Conservation (phyloP, 1,140 invertebrate species). For the Cydia fagiglandana region DNA sequence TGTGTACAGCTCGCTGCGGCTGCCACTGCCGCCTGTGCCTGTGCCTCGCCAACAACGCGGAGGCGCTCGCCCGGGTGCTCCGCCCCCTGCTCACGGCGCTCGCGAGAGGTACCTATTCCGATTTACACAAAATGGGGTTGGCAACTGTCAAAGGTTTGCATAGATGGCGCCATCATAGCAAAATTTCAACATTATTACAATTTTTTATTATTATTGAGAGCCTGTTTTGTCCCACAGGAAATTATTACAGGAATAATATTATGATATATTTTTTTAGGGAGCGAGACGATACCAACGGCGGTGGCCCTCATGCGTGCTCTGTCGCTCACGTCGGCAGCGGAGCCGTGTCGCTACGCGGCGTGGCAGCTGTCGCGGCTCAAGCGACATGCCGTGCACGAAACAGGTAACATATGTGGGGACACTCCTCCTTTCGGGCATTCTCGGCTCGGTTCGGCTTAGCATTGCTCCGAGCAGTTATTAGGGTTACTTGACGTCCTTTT, state of each 20-base stretch:
- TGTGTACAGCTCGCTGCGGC: slow-evolving; percentile 61
- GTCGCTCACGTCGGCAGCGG: background rate
- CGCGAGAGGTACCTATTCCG: slow-evolving; percentile 18
- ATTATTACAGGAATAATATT: too few relatives aligned
- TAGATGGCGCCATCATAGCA: too few relatives aligned
- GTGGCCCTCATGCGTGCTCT: slow-evolving; percentile 13
- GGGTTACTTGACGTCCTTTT: too few relatives aligned
- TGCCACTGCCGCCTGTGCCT: slow-evolving; percentile 69
- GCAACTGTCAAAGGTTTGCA: too few relatives aligned
- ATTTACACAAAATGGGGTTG: too few relatives aligned
- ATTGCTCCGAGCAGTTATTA: too few relatives aligned
- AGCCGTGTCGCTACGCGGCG: slow-evolving; percentile 17
- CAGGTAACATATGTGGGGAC: background rate
- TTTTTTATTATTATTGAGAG: too few relatives aligned
- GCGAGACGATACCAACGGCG: slow-evolving; percentile 13
- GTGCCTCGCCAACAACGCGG: slow-evolving; percentile 55
- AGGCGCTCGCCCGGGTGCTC: slow-evolving; percentile 47
- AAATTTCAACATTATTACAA: too few relatives aligned
- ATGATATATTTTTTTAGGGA: background rate
- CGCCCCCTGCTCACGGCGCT: slow-evolving; percentile 23
- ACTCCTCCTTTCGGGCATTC: too few relatives aligned
- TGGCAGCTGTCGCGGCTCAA: slow-evolving; percentile 2
- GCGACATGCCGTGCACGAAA: background rate
- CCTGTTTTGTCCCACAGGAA: too few relatives aligned
- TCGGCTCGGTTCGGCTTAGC: too few relatives aligned